Evolutionary conservation across 2,113 vertebrate genomes (phyloP), one percentile per base, ranked within the genome.

Genomic region (Amazona guildingii): DNA sequence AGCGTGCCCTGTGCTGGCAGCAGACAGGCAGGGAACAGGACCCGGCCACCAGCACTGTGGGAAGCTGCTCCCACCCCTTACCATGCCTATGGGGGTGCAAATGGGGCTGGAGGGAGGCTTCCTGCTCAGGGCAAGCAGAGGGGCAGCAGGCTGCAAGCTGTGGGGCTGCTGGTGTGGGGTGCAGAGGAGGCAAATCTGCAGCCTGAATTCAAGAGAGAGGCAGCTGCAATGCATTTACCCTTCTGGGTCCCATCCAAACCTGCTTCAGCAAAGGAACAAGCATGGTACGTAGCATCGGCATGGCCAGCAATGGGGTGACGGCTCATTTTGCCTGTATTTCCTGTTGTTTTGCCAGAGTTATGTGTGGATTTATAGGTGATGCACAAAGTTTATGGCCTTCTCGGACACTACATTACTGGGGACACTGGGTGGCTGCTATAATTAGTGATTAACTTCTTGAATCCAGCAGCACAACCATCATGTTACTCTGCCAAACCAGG

Each of bases 401-500:
- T 11, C 67, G 77, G 82, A 7, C n/a, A 23, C 59, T 29, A 7
- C 27, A 54, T 17, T 74, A 54, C 0, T 86, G 63, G 82, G 91
- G 82, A 94, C 27, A 10, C 41, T 59, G 82, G 75, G 93, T 0
- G 59, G 88, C 68, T 96, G 82, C 84, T 91, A 87, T 84, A 92
- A 95, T 94, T 95, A 94, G 75, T 66, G 68, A 90, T 20, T 96
- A 29, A 96, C 94, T 92, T 92, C 31, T 78, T 43, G 84, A 94
- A 41, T 73, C 82, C 7, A 0, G 67, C 51, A 89, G 73, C 51
- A 82, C 10, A 21, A 49, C 83, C 25, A 49, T 37, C 49, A 11
- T 1, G 0, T 28, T 39, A 48, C 20, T 39, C 52, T 48, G 85
- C 35, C 39, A 79, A 46, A 11, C 1, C 44, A 28, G 37, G 55